Conservation (phyloP, 2,113 vertebrate species). For the Dicrurus megarhynchus region DNA sequence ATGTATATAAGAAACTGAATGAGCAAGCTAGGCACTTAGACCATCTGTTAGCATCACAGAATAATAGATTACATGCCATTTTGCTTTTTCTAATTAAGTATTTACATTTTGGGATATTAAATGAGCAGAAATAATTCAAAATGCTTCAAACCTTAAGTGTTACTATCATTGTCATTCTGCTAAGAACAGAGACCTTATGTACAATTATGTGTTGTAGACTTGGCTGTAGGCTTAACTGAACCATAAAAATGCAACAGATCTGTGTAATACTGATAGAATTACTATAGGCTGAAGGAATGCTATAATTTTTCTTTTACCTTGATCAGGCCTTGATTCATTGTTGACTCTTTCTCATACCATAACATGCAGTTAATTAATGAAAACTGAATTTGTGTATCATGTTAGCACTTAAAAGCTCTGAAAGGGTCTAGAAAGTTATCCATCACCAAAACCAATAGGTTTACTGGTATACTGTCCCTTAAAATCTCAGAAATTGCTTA, state of each 20-base stretch:
- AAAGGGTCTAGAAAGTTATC: not conserved
- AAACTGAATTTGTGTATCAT: not conserved
- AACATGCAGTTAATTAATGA: not conserved
- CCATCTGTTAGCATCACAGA: not conserved
- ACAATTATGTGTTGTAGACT: not conserved
- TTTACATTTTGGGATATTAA: not conserved
- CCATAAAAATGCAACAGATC: not conserved
- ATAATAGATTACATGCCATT: not conserved
- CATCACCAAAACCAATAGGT: not conserved
- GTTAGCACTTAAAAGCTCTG: not conserved
- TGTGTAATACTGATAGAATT: not conserved
- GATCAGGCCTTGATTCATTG: not conserved
- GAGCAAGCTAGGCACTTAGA: not conserved
- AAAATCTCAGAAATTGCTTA: not conserved
- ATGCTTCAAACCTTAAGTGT: not conserved
- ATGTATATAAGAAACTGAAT: not conserved
- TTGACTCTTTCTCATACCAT: not conserved
- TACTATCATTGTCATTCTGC: not conserved
- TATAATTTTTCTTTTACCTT: not conserved
- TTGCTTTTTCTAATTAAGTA: not conserved
- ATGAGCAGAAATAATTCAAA: not conserved
- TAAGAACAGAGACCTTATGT: not conserved
- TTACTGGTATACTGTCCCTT: not conserved
- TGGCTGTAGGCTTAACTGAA: not conserved
- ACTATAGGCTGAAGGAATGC: not conserved